Conservation (phyloP, 1,140 invertebrate species). For the Drosophila kepulauana region DNA sequence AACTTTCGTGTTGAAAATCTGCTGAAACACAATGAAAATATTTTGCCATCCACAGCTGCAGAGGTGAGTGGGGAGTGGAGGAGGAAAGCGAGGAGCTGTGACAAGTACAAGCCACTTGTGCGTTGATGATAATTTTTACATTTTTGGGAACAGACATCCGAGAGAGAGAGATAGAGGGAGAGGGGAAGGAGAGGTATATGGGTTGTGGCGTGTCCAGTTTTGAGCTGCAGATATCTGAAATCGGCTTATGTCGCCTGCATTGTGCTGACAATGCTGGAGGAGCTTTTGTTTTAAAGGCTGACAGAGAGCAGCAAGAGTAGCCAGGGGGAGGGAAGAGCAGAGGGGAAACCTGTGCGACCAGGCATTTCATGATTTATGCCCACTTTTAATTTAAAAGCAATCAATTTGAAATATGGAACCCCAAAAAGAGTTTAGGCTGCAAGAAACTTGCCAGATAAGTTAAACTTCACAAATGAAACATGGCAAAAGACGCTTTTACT, state of each 20-base stretch:
- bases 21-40: conserved; percentile 84
- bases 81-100: conserved; percentile 32
- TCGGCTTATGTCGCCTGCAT: conserved; percentile 81
- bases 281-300: conserved; percentile 51
- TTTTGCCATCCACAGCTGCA: conserved; percentile 61
- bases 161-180: background rate
- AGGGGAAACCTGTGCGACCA: conserved; percentile 32
- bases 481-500: background rate
- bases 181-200: background rate
- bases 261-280: conserved; percentile 76
- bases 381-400: conserved; percentile 77
- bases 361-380: conserved; percentile 69
- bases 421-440: conserved; percentile 55
- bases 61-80: background rate
- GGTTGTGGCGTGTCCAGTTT: conserved; percentile 21
- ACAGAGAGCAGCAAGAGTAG: background rate
- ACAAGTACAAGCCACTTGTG: conserved; percentile 83
- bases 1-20: conserved; percentile 70
- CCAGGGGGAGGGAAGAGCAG: too few species aligned
- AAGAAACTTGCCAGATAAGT: conserved; percentile 33
- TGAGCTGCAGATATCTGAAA: conserved; percentile 72
- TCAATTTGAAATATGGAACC: conserved; percentile 64
- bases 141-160: conserved; percentile 44
- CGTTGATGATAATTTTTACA: conserved; percentile 80
- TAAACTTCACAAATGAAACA: background rate